Evolutionary conservation across 2,888 invertebrate species (phyloP), one percentile per base, ranked within the genome.

Genomic region (Eumerus sabulonum): DNA sequence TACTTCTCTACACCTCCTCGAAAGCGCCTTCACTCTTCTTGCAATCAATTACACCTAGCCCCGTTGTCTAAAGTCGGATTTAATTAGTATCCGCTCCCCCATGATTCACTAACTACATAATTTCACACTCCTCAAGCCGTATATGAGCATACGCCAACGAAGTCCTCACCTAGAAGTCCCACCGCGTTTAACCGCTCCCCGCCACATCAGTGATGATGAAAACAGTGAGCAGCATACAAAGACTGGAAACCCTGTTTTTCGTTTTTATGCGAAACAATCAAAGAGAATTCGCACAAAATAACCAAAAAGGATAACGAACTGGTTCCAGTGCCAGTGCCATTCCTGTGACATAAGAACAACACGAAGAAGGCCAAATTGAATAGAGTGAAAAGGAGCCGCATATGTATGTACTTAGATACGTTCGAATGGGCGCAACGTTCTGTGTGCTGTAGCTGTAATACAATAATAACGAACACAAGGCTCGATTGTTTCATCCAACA

Each of bases 261-360:
- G 40, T 60, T 77, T 76, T 77, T 77, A 72, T 77, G 72, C 38
- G 72, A 67, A 72, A 57, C 72, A 77, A 77, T 77, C 72, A 72
- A 62, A 71, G 47, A 48, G 67, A 72, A 44, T 62, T 67, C 60
- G 12, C 56, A 72, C 76, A 56, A 71, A 71, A 64, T 64, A 76
- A 71, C 59, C 16, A 38, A 51, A 66, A 16, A 18, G 13, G 27
- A 40, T 38, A 40, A 54, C 53, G 45, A 45, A 17, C 36, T 13
- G 42, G 27, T 27, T 27, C 27, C 27, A 27, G 27, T 27, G 27
- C 27, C 42, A 13, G 12, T 42, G n/a, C 42, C 42, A 42, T 27
- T 27, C 7, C 3, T 27, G 27, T 27, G 27, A 40, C 40, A 40
- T 40, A 40, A 11, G 40, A 40, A 40, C 11, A n/a, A n/a, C 40